Evolutionary conservation across 1,140 invertebrate genomes (phyloP), one percentile per base, ranked within the genome.

Genomic region (Steinernema khuongi): DNA sequence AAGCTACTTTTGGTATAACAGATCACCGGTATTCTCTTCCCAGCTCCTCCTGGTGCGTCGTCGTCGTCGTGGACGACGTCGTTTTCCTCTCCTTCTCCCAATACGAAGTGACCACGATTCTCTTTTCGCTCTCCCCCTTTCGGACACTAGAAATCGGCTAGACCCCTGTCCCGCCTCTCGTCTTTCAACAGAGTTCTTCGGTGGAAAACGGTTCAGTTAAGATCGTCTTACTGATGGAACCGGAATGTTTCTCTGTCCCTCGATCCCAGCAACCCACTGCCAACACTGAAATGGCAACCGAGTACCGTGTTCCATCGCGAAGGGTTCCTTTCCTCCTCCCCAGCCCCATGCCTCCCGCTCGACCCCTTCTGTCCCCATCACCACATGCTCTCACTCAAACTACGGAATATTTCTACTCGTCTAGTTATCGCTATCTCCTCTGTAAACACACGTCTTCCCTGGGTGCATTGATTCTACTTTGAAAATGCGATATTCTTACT

Each of bases 41-140:
- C 36, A n/a, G 14, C 26, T 60, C 26, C 50, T 14, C 19, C 26
- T 22, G 14, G 14, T 60, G 14, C 26, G 14, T 60, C 50, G n/a
- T n/a, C n/a, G n/a, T 60, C 50, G 11, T 22, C 26, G 7, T 60
- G 22, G 2, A 11, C 14, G 19, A n/a, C 26, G 14, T 22, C 26
- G 4, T 14, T 26, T 60, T 60, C 50, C 14, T n/a, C 14, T 26
- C n/a, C 36, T 41, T 41, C n/a, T 22, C 22, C 50, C 7, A 60
- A 60, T 60, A 60, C 50, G 50, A 60, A 60, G 50, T 60, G 50
- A 60, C 50, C 50, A 60, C 7, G 50, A 60, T 60, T 60, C 50
- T 60, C 50, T 60, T 60, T 60, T 41, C 36, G 7, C 36, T 7
- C 36, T 22, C 50, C 22, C 50, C 7, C 50, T n/a, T 4, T 60